A percentile compares a stretch with the other conserved stretches of the same genome.
phyloP scores from a whole-genome alignment of 1,140 invertebrate genomes.

The Pantala flavescens region DNA sequence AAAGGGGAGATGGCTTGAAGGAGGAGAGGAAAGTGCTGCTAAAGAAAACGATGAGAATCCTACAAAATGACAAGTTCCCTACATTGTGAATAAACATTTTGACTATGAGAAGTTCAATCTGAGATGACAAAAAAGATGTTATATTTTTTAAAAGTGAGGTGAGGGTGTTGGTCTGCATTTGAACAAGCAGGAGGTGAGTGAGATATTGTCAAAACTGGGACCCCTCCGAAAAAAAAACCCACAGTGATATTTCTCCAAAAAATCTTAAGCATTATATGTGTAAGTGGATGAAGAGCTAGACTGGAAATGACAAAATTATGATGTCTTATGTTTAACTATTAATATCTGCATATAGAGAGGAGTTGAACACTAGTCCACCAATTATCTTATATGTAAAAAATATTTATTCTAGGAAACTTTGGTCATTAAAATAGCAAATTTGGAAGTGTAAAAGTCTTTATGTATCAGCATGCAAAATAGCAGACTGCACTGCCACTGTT shows the following conservation, averaged over 20 bases:
- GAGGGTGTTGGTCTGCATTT: background rate
- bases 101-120: background rate
- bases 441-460: too few relatives aligned
- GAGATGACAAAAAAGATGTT: background rate
- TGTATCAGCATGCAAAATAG: background rate
- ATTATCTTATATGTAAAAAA: too few relatives aligned
- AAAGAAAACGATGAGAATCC: background rate
- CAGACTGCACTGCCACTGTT: background rate
- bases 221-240: background rate
- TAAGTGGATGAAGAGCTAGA: too few relatives aligned
- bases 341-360: background rate
- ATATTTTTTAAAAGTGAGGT: background rate
- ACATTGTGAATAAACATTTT: background rate
- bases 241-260: background rate
- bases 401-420: too few relatives aligned
- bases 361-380: background rate
- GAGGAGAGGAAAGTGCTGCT: background rate
- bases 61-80: background rate
- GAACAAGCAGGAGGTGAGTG: constrained; percentile 3
- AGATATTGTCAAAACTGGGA: background rate
- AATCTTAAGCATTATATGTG: too few relatives aligned
- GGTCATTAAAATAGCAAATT: too few relatives aligned
- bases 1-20: background rate
- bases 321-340: too few relatives aligned
- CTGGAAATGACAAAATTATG: too few relatives aligned